phyloP scores from a whole-genome alignment of 2,797 vertebrate species.

The Cynodonichthys magdalenae region DNA sequence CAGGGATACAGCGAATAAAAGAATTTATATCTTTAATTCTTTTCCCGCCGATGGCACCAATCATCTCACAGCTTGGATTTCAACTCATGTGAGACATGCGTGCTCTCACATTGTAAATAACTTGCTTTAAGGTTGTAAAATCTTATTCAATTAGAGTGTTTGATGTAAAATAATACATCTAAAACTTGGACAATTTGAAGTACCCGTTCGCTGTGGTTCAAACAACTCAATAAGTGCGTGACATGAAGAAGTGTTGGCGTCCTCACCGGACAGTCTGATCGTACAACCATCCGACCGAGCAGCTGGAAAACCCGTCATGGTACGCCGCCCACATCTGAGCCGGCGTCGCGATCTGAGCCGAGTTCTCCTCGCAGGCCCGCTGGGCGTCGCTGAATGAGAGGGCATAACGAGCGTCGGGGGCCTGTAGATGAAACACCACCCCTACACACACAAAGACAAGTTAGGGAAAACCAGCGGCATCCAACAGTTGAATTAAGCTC shows the following conservation, averaged over 20 bases:
- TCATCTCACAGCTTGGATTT: background rate
- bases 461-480: conserved; percentile 3
- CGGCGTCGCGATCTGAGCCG: conserved; percentile 85
- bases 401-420: conserved; percentile 81
- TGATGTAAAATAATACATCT: background rate
- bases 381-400: conserved; percentile 86
- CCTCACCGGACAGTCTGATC: conserved; percentile 93
- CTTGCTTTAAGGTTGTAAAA: conserved; percentile 3
- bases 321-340: conserved; percentile 91
- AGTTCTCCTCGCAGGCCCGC: conserved; percentile 86
- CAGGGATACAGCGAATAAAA: too few relatives aligned
- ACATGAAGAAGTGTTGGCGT: conserved; percentile 9
- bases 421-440: conserved; percentile 92
- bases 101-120: background rate
- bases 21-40: too few relatives aligned
- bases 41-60: too few relatives aligned
- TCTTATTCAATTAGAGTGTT: background rate
- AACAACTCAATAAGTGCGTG: background rate
- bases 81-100: background rate
- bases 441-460: conserved; percentile 72
- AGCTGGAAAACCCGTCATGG: conserved; percentile 90
- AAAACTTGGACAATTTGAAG: too few relatives aligned
- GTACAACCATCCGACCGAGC: conserved; percentile 93
- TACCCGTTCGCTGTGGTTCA: background rate
- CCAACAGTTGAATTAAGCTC: conserved; percentile 33